Base-by-base conservation (phyloP, 2,113 vertebrate genomes). In the Orientallactaga bullata region DNA sequence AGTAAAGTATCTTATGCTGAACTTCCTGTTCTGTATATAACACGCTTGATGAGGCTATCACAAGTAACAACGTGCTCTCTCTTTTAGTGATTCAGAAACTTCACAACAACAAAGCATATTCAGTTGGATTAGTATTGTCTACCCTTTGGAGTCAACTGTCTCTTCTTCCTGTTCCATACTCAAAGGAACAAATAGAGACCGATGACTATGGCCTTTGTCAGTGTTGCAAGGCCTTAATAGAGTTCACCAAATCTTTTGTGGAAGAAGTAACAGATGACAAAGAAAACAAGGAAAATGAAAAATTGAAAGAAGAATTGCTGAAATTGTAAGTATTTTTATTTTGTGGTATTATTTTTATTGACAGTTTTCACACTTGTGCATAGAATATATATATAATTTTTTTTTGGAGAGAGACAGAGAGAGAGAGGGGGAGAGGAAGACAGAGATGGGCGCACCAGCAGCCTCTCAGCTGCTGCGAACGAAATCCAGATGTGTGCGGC, bases 101-200 rank as follows among this genome's bases (percentile, higher is more conserved):
- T 97, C 97, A 96, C 28, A 98, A 97, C 80, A 98, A 98, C 74
- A 99, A 98, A 95, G 98, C 98, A 1, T 98, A 98, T 92, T 97
- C 98, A 1, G 95, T 99, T 97, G 99, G 99, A 63, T 97, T 98
- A 95, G 98, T 98, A 69, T 97, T 99, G 94, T 98, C 98, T 5
- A 98, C 98, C 72, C 97, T 99, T 76, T 99, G 99, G 97, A 98
- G 97, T 97, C 99, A 99, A 96, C 91, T 99, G 18, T 98, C 98
- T 85, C 95, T 98, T 76, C 98, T 99, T 93, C 99, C 99, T 7
- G 99, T 99, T 68, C 99, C 99, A 32, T 99, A 98, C 81, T 99
- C 98, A n/a, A 94, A 95, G 95, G 98, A 99, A 97, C 99, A 99
- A 97, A 98, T 99, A 89, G 96, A 97, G 90, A 98, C 98, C 60